Evolutionary conservation across 2,797 vertebrate species (phyloP).

Genomic region (Myotis vivesi): DNA sequence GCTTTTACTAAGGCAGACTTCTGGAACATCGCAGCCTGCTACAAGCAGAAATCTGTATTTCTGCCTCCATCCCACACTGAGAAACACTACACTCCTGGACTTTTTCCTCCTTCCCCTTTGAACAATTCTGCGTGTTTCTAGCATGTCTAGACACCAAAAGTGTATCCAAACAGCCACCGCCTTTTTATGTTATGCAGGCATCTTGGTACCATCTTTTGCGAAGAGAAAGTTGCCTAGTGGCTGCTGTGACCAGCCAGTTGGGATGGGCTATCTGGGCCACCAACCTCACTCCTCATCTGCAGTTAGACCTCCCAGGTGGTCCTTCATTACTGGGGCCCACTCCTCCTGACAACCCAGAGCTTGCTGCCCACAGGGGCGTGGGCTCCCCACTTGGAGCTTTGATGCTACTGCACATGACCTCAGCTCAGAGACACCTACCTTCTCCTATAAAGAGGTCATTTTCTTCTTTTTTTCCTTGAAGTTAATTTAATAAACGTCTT

Average conservation of each 20-base stretch:
- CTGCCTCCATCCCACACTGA: neutral
- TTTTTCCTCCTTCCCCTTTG: neutral
- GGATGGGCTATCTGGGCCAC: neutral
- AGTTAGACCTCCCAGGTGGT: accelerated
- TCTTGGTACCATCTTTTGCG: neutral
- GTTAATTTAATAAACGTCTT: neutral
- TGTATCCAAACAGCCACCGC: neutral
- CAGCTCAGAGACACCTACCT: neutral
- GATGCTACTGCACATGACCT: neutral
- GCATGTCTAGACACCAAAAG: neutral
- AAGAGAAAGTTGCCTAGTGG: neutral
- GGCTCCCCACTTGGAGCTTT: neutral
- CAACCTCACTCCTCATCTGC: neutral
- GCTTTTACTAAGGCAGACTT: neutral
- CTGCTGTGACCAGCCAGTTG: neutral
- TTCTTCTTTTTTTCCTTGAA: neutral
- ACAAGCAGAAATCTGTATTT: neutral
- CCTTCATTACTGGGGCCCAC: too few species aligned
- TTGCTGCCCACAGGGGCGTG: neutral
- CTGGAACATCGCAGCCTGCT: neutral
- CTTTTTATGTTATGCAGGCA: neutral
- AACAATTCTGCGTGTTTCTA: neutral
- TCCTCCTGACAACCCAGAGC: neutral
- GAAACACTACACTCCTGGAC: neutral
- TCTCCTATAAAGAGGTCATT: neutral